A percentile compares a stretch with the other conserved stretches of the same genome.
phyloP scores from a whole-genome alignment of 2,888 invertebrate genomes.

The Stratiomys singularior region DNA sequence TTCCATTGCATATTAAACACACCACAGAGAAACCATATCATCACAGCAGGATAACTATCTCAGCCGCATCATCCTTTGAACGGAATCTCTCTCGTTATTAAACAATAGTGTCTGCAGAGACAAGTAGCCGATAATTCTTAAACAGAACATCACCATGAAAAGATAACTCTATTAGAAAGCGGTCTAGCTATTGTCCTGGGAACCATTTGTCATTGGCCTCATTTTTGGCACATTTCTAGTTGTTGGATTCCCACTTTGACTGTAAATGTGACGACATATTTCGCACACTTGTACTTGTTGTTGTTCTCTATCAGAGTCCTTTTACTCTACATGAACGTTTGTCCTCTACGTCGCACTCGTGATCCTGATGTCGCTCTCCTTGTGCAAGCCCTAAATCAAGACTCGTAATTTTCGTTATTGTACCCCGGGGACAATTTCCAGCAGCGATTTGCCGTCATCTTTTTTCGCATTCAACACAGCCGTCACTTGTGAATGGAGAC shows the following conservation, averaged over 20 bases:
- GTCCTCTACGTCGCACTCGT: conserved; percentile 1
- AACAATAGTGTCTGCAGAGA: no score
- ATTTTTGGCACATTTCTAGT: conserved; percentile 46
- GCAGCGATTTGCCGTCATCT: conserved; percentile 49
- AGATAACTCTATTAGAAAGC: conserved; percentile 45
- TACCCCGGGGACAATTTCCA: conserved; percentile 57
- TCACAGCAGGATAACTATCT: no score
- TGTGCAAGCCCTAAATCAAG: conserved; percentile 55
- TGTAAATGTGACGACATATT: conserved; percentile 43
- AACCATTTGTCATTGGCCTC: conserved; percentile 46
- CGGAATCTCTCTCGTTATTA: no score
- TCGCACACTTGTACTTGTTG: conserved; percentile 36
- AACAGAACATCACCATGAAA: conserved; percentile 1
- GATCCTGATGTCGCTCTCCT: conserved; percentile 1
- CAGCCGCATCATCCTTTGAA: no score
- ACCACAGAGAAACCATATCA: no score
- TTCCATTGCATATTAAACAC: no score
- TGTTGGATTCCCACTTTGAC: conserved; percentile 29
- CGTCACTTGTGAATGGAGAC: conserved; percentile 9
- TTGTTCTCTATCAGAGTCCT: neutral
- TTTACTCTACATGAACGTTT: no score
- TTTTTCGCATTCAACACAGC: neutral
- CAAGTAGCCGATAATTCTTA: neutral
- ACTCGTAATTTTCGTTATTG: conserved; percentile 60
- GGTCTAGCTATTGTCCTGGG: conserved; percentile 42